Conservation (phyloP, 2,888 invertebrate species). For the Caenorhabditis wallacei region DNA sequence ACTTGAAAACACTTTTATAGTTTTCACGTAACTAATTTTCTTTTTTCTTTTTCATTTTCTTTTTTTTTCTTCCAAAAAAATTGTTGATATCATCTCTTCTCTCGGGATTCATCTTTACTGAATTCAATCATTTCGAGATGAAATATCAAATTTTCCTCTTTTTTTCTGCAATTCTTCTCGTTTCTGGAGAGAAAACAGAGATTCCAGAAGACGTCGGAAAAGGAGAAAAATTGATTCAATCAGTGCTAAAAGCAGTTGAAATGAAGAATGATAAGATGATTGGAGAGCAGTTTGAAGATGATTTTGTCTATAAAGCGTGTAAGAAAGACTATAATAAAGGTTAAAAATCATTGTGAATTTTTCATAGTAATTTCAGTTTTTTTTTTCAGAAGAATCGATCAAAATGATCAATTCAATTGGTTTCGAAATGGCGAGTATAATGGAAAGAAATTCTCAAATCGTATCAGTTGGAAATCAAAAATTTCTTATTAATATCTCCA, state of each 20-base stretch:
- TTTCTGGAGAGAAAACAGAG: not conserved
- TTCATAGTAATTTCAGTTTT: not conserved
- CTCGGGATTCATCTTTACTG: not conserved
- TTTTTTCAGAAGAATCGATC: constrained; percentile 12
- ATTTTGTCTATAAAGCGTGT: constrained; percentile 28
- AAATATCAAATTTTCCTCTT: constrained; percentile 3
- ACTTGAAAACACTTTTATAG: no score
- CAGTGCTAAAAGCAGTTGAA: constrained; percentile 27
- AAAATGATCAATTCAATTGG: not conserved
- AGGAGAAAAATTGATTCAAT: constrained; percentile 30
- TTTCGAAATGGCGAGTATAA: not conserved
- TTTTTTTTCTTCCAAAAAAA: not conserved
- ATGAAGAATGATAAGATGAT: constrained; percentile 14
- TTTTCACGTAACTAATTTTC: no score
- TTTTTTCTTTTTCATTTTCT: no score
- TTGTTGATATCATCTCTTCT: not conserved
- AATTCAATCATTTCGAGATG: constrained; percentile 6
- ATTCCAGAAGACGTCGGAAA: constrained; percentile 19
- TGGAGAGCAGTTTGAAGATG: constrained; percentile 28
- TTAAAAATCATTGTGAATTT: not conserved
- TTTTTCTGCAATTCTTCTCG: constrained; percentile 7
- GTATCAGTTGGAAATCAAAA: not conserved
- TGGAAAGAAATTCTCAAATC: constrained; percentile 6
- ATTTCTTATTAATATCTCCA: not conserved
- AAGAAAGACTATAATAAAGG: constrained; percentile 15